phyloP scores from a whole-genome alignment of 2,888 invertebrate genomes.

The Molanna angustata region DNA sequence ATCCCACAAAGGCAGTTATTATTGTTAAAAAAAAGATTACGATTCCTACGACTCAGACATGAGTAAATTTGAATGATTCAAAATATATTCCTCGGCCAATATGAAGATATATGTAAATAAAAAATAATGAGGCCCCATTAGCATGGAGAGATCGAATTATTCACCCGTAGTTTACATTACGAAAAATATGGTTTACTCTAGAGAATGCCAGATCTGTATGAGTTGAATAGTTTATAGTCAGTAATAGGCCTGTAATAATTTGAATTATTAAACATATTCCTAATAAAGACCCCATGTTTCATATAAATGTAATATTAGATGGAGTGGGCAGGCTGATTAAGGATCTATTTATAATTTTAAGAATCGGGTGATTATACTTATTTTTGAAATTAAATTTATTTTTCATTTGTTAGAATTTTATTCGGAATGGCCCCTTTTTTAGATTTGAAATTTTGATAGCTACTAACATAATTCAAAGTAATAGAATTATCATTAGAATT shows the following conservation, averaged over 20 bases:
- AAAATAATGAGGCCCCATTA: slow-evolving; percentile 71
- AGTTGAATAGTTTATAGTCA: slow-evolving; percentile 68
- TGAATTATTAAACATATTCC: slow-evolving; percentile 62
- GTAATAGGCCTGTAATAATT: slow-evolving; percentile 65
- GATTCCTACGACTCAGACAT: slow-evolving; percentile 64
- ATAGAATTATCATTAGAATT: slow-evolving; percentile 56
- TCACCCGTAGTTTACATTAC: slow-evolving; percentile 69
- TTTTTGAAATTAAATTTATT: slow-evolving; percentile 44
- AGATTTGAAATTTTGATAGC: slow-evolving; percentile 59
- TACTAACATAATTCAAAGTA: slow-evolving; percentile 59
- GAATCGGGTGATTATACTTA: slow-evolving; percentile 47
- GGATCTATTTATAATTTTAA: slow-evolving; percentile 59
- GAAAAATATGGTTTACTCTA: slow-evolving; percentile 66
- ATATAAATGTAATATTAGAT: slow-evolving; percentile 60
- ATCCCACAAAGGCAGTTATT: slow-evolving; percentile 73
- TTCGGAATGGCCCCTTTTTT: slow-evolving; percentile 54
- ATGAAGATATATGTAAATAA: slow-evolving; percentile 67
- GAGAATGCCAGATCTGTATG: slow-evolving; percentile 63
- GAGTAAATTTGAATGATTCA: slow-evolving; percentile 50
- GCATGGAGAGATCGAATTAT: slow-evolving; percentile 64
- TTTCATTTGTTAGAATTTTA: slow-evolving; percentile 48
- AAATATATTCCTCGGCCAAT: slow-evolving; percentile 62
- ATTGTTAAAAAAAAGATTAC: slow-evolving; percentile 66
- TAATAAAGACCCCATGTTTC: slow-evolving; percentile 69
- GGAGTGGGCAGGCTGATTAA: slow-evolving; percentile 61